A percentile compares a stretch with the other conserved stretches of the same genome.
Evolutionary conservation across 2,113 vertebrate genomes (phyloP).

Genomic region (Archilochus colubris): DNA sequence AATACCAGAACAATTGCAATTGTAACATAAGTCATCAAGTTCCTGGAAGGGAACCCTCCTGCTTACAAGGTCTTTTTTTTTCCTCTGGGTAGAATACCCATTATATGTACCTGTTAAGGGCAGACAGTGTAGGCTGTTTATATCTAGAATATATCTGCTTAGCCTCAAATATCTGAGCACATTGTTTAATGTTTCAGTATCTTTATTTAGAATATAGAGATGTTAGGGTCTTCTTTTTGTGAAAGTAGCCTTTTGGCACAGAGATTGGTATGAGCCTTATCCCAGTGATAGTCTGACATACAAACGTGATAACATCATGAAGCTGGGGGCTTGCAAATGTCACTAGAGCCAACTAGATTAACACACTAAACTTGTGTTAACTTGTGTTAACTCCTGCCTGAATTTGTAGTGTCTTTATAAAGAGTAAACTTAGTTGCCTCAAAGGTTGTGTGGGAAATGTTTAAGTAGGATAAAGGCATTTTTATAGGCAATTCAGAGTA

Average conservation of each 20-base stretch:
- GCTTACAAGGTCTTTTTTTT: neutral
- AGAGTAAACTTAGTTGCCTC: neutral
- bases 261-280: neutral
- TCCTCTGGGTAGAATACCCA: neutral
- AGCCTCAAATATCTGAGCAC: neutral
- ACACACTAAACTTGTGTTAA: too few relatives aligned
- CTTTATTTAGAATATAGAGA: neutral
- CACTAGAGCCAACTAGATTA: neutral
- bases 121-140: neutral
- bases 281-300: neutral
- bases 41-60: neutral
- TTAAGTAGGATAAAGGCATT: neutral
- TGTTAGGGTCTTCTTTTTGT: neutral
- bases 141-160: neutral
- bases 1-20: neutral
- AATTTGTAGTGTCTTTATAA: neutral
- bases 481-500: neutral
- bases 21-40: neutral
- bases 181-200: neutral
- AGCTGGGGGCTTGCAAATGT: neutral
- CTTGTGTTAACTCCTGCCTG: fast-evolving
- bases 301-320: neutral
- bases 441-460: neutral
- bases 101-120: neutral
- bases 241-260: neutral